Conservation (phyloP, 2,888 invertebrate species). For the Troides helena region DNA sequence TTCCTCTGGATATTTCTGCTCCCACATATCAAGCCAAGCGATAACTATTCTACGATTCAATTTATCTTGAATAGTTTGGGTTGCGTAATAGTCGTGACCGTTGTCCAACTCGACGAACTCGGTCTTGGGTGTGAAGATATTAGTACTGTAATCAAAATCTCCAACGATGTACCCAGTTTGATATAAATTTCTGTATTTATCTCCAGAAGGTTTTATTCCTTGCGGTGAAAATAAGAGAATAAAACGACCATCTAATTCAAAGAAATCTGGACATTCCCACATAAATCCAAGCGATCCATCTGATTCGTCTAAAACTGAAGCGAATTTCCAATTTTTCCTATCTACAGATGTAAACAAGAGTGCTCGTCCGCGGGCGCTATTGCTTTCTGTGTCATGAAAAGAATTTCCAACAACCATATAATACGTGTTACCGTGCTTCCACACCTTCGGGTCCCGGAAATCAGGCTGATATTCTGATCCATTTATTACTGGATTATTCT, state of each 20-base stretch:
- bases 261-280: slow-evolving; percentile 79
- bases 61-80: slow-evolving; percentile 57
- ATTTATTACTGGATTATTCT: slow-evolving; percentile 57
- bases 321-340: slow-evolving; percentile 53
- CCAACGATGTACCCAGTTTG: slow-evolving; percentile 73
- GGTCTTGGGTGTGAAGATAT: slow-evolving; percentile 47
- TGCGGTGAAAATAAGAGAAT: slow-evolving; percentile 70
- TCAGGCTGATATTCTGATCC: slow-evolving; percentile 56
- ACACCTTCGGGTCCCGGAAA: slow-evolving; percentile 75
- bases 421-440: slow-evolving; percentile 57
- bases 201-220: slow-evolving; percentile 57
- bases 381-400: slow-evolving; percentile 41
- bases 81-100: slow-evolving; percentile 72
- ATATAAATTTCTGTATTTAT: slow-evolving; percentile 58
- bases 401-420: slow-evolving; percentile 73
- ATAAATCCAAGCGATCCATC: slow-evolving; percentile 62
- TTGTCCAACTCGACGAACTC: slow-evolving; percentile 58
- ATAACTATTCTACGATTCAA: slow-evolving; percentile 52
- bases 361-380: slow-evolving; percentile 49
- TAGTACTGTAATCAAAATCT: slow-evolving; percentile 54
- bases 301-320: slow-evolving; percentile 51
- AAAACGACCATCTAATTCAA: slow-evolving; percentile 56
- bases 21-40: slow-evolving; percentile 74
- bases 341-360: slow-evolving; percentile 61
- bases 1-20: slow-evolving; percentile 58